Base-by-base conservation (phyloP, 1,140 invertebrate genomes). In the Drosophila pseudoananassae region DNA sequence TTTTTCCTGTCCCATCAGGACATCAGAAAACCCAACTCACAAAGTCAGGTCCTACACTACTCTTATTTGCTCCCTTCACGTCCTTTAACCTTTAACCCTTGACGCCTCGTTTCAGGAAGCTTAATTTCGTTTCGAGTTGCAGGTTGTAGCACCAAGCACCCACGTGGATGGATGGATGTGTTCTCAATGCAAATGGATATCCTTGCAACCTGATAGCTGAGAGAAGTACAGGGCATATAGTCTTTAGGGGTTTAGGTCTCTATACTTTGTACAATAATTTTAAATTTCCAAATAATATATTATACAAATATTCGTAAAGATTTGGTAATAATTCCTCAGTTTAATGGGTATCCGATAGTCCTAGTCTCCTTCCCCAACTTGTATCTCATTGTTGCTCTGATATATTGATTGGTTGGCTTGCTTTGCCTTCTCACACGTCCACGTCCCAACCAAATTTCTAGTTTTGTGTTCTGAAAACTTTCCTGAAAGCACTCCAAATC, bases 391-490 rank as follows among this genome's bases (percentile, higher is more conserved):
- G 50, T 29, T 68, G n/a, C 10, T 20, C 9, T 31, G 63, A 38
- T 69, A 25, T 61, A 64, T 74, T 74, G 70, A 54, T 64, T 56
- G 52, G 70, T 49, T 43, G 47, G 27, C 29, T 56, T 74, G 46
- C 27, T 27, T 56, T 50, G 47, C 29, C 38, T 56, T 60, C 23
- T 36, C 40, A 17, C 40, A 43, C 40, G 49, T 20, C 9, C 31
- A 20, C 27, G 54, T 12, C 47, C 36, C 56, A n/a, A 25, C 55
- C 38, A 51, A 54, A 40, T 53, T 52, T 73, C 23, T 54, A 63
- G 69, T 74, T 75, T 66, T 58, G 50, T 69, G 43, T 56, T 49
- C 51, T 25, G n/a, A 66, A 59, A 76, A 76, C 15, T 76, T 75
- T 59, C 49, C 20, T 23, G 27, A 65, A 74, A 74, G 70, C 70